Conservation (phyloP, 1,140 invertebrate genomes). For the Plutomurus gul region DNA sequence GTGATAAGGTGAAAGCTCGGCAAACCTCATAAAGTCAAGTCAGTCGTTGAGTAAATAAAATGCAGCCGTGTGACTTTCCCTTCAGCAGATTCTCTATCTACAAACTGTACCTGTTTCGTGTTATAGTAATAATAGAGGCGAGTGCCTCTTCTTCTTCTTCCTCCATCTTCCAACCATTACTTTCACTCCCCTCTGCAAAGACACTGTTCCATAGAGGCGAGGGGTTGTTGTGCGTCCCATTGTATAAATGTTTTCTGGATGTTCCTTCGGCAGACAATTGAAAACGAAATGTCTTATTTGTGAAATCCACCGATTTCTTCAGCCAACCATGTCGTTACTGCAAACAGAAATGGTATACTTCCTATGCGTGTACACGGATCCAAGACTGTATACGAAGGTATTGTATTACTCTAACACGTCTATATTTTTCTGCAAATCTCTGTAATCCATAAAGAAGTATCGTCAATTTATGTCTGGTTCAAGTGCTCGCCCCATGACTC, state of each 20-base stretch:
- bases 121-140: constrained; percentile 6
- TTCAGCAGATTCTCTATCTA: neutral
- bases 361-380: too few relatives aligned
- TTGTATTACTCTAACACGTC: too few relatives aligned
- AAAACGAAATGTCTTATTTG: constrained; percentile 14
- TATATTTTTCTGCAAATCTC: neutral
- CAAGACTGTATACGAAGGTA: too few relatives aligned
- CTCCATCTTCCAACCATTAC: constrained; percentile 6
- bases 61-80: constrained; percentile 11
- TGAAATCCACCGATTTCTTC: constrained; percentile 10
- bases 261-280: constrained; percentile 2
- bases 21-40: neutral
- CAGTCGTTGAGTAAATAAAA: constrained; percentile 20
- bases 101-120: neutral
- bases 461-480: neutral
- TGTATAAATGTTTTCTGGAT: constrained; percentile 2
- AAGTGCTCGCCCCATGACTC: neutral
- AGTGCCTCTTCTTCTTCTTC: too few relatives aligned
- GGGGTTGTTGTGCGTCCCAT: neutral
- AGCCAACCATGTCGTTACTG: neutral
- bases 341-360: too few relatives aligned
- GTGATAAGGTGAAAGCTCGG: constrained; percentile 4
- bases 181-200: neutral
- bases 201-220: neutral
- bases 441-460: neutral